Percentiles rank a stretch among this genome's conserved stretches.
Evolutionary conservation across 1,140 invertebrate genomes (phyloP).

Genomic region (Drosophila repletoides): DNA sequence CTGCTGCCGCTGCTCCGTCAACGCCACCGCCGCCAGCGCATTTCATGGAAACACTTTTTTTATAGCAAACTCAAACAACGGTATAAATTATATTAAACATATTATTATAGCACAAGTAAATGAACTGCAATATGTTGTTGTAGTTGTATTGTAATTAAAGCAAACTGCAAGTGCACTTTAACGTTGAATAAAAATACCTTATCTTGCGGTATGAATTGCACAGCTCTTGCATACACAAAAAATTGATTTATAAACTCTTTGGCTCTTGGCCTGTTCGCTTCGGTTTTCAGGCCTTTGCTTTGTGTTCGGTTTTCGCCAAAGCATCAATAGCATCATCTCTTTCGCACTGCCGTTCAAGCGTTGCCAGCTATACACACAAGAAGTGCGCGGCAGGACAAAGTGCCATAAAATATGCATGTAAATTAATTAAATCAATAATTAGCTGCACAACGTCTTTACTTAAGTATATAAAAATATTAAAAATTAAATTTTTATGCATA

Average conservation of each 20-base stretch:
- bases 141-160: neutral
- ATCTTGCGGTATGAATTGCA: slow-evolving; percentile 54
- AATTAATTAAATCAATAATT: neutral
- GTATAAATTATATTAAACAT: neutral
- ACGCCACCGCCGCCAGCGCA: slow-evolving; percentile 17
- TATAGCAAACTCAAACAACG: slow-evolving; percentile 2
- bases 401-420: neutral
- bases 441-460: no score
- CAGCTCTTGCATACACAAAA: slow-evolving; percentile 78
- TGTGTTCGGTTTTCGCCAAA: slow-evolving; percentile 56
- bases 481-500: neutral
- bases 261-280: slow-evolving; percentile 60
- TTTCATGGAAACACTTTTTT: slow-evolving; percentile 27
- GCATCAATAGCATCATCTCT: slow-evolving; percentile 45
- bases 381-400: neutral
- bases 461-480: no score
- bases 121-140: neutral
- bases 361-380: slow-evolving; percentile 47
- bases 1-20: slow-evolving; percentile 6
- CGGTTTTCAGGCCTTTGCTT: slow-evolving; percentile 72
- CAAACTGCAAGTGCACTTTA: slow-evolving; percentile 30
- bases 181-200: slow-evolving; percentile 39
- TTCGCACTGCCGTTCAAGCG: slow-evolving; percentile 45
- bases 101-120: slow-evolving; percentile 12
- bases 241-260: slow-evolving; percentile 80